Base-by-base conservation (phyloP, 2,888 invertebrate genomes). In the Barypeithes pellucidus region DNA sequence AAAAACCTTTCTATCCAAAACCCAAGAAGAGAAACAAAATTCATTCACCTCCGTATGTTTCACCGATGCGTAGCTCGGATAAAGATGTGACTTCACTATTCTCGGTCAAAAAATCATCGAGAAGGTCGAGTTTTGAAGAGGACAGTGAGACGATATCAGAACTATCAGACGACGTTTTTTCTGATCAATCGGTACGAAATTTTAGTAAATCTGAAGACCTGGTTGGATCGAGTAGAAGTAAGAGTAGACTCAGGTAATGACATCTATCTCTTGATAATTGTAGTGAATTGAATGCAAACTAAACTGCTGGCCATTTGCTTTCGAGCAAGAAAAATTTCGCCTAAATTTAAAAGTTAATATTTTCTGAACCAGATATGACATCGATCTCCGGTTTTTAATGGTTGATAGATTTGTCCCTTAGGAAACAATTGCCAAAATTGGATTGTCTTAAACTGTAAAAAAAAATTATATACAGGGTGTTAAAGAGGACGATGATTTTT, bases 1-100 rank as follows among this genome's bases (percentile, higher is more conserved):
- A 29, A 63, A 54, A 68, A 9, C 9, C 36, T 45, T 39, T 45
- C 1, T 45, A 50, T 20, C n/a, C 50, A 8, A 43, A 33, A 20
- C 29, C 24, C 9, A 71, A 62, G 29, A 73, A 52, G 9, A 47
- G 60, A 66, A 75, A 73, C 33, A 68, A 72, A 66, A 60, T 75
- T 9, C 66, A 60, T 41, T 73, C 75, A 4, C 72, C 75, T 4
- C 68, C 68, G 9, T 41, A 43, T 36, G 16, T 50, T 9, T 68
- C 72, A 3, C 72, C 72, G 8, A 20, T 43, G 12, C 24, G 29
- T 2, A 36, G 52, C 57, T 16, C 12, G 16, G 57, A 73, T 16
- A 43, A 43, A n/a, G 66, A 74, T n/a, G 60, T 75, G 2, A 66
- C 66, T 0, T 60, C 69, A 5, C n/a, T 72, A n/a, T 72, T 75